These are phyloP conservation scores for Diprion similis DNA, from an alignment of 1,140 invertebrate species.

Conservation along the genomic window DNA sequence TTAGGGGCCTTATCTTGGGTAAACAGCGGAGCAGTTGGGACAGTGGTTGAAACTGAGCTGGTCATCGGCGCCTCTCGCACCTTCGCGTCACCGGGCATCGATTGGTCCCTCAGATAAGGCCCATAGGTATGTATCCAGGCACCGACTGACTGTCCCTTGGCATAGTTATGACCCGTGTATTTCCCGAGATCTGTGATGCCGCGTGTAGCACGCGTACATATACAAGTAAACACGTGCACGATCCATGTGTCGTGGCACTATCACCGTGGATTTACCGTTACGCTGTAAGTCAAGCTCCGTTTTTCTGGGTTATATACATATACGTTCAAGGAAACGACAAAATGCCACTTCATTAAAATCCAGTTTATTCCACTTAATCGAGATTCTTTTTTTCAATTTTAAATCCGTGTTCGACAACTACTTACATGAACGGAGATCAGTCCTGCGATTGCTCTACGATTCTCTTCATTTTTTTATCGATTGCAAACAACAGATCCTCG, in stretches of 20 bases:
- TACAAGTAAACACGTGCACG: too few species aligned
- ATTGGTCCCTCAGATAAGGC: neutral
- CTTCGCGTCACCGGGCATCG: neutral
- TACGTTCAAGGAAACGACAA: too few species aligned
- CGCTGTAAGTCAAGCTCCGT: neutral
- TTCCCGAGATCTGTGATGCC: neutral
- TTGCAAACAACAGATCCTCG: too few species aligned
- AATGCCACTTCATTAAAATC: too few species aligned
- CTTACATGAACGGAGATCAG: too few species aligned
- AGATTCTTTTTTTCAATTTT: too few species aligned
- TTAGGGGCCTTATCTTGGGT: constrained; percentile 4
- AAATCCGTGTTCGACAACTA: too few species aligned
- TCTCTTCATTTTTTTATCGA: too few species aligned
- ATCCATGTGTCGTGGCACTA: neutral
- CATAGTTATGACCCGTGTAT: neutral
- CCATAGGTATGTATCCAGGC: neutral
- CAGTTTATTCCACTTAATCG: too few species aligned
- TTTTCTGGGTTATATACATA: too few species aligned
- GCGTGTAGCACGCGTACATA: too few species aligned
- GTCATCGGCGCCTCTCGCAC: neutral
- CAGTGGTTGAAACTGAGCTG: neutral
- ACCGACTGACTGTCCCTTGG: neutral
- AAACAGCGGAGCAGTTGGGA: constrained; percentile 1
- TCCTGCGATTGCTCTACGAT: too few species aligned
- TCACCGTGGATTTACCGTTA: neutral